Evolutionary conservation across 2,888 invertebrate species (phyloP), one percentile per base, ranked within the genome.

Genomic region (Chymomyza caudatula): DNA sequence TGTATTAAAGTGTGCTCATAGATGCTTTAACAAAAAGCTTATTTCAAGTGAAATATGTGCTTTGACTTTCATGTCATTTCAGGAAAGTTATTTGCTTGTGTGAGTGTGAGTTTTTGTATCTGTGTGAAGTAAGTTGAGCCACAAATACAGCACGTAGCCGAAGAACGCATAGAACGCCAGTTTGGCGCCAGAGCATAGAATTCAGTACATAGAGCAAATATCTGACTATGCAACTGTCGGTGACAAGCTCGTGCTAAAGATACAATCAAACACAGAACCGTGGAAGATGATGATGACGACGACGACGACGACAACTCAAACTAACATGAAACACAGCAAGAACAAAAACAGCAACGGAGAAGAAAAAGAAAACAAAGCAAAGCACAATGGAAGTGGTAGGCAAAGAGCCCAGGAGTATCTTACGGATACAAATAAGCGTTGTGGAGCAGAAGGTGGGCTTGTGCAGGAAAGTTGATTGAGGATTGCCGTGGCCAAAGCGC

Each of bases 401-500:
- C 29, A 37, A 37, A 37, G 29, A 11, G 29, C 8, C 2, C 29
- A 37, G 29, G 29, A 8, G 29, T 37, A 37, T 37, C 29, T 37
- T 37, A 11, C 11, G 11, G 29, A 37, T 37, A 37, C 29, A 37
- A 37, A 11, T 37, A 37, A 37, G 11, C 29, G 11, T 37, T 11
- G 29, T 37, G 29, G 29, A 37, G 29, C 11, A 37, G 29, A 37
- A 11, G 29, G 29, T 37, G 29, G 8, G 8, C 29, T 11, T 29
- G 3, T 29, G 29, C 29, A 37, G 29, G 29, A 37, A 37, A 37
- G 29, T 37, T 37, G 29, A 37, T 37, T 37, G 29, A 37, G 29
- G 29, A 37, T 37, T 37, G 29, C 29, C 53, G 63, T 57, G 57
- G 56, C 63, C 47, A 63, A 57, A 57, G 63, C n/a, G 20, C 56